Evolutionary conservation across 2,113 vertebrate species (phyloP), one percentile per base, ranked within the genome.

Genomic region (Vicugna pacos): DNA sequence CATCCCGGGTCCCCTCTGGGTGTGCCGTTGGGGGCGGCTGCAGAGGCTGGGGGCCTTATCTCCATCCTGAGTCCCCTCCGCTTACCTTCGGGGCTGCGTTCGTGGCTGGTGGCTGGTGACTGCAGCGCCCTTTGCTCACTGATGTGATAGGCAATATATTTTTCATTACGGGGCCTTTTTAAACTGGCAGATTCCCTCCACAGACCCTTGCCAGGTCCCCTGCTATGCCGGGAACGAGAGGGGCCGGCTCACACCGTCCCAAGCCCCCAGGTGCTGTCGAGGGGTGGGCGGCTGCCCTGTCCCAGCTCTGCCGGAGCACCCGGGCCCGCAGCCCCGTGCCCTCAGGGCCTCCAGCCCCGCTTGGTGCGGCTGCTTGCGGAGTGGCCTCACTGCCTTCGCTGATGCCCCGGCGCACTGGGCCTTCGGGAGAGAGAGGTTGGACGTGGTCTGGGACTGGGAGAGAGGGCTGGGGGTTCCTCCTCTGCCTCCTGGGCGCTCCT

Each of bases 351-450:
- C 24, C 0, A 1, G 42, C 0, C 7, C 13, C 0, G 4, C 13
- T 0, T 1, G 0, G 8, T 6, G 69, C 69, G 0, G 14, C 9
- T 3, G 85, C 35, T 20, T 6, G 48, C 62, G 12, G 48, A 8
- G 75, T 2, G n/a, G 11, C 35, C 13, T 22, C 17, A 4, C 35
- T 8, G 42, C 28, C 35, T 56, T 52, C 60, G 20, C 7, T 3
- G 6, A 28, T 4, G 19, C 35, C 38, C 81, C 0, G 0, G 69
- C 38, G 8, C 24, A 1, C 5, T 35, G 52, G 35, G 5, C 60
- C 62, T 79, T 52, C 2, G 1, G 20, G 20, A 48, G 26, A 11
- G 42, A n/a, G 52, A n/a, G 7, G 2, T 67, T 6, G 17, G 13
- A 35, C 24, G 8, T 9, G 58, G 19, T 22, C 1, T 30, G 1